Evolutionary conservation across 2,888 invertebrate species (phyloP), one percentile per base, ranked within the genome.

Genomic region (Entomobrya proxima): DNA sequence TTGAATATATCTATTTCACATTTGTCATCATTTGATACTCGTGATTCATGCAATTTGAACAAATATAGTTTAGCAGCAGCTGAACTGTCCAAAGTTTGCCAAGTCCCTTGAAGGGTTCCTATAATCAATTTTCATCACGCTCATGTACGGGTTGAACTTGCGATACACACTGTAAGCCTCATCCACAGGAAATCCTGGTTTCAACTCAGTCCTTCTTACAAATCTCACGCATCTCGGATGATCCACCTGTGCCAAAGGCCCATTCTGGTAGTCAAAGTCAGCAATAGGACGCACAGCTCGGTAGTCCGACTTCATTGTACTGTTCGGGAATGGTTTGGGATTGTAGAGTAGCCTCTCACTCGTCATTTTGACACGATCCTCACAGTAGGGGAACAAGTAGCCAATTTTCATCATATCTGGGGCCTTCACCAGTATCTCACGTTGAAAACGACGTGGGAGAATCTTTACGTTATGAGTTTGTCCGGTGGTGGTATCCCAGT

Each of bases 401-500:
- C 7, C 40, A 4, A 77, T 77, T 58, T 44, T 77, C 61, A 27
- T 58, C 9, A 27, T 1, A 5, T n/a, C 9, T 40, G 77, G 58
- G 21, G 77, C 40, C 21, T 58, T 35, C 3, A 13, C 15, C 24
- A 58, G 18, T 11, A 77, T 7, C n/a, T 55, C 58, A n/a, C 11
- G 13, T n/a, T 77, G 40, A 30, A 58, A 77, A 9, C 30, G 58
- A 9, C 61, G 32, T 2, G 55, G 30, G 5, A 77, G 27, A 27
- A 77, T 58, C 24, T 77, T 77, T 9, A 24, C 44, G n/a, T 77
- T 77, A 40, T 58, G 61, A 11, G 58, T 37, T 15, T 58, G 40
- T 11, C 77, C 77, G 13, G 77, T 77, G n/a, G 77, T 77, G 77
- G 77, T 77, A 40, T 58, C 24, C 77, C 77, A 77, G 40, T 77